Evolutionary conservation across 2,113 vertebrate genomes (phyloP), one percentile per base, ranked within the genome.

Genomic region (Macquaria australasica): DNA sequence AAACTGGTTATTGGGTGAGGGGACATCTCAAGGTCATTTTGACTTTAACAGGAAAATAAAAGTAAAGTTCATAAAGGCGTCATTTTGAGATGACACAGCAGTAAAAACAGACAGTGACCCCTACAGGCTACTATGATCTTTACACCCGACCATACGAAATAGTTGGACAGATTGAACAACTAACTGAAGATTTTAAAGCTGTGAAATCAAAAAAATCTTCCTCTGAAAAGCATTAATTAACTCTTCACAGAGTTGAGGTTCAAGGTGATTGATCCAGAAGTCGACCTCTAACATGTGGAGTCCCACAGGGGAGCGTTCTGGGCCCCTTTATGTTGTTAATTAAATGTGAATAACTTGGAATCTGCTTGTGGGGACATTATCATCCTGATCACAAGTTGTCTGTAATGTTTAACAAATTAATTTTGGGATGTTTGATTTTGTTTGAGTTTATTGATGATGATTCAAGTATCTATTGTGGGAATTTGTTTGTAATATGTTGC

Each of bases 1-100:
- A 53, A 73, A 9, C 37, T 16, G 68, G 28, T 45, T 51, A 7
- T 31, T 3, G 14, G 25, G 14, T 63, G 7, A 55, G 43, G 37
- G 31, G 21, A 39, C 50, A 25, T 51, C 23, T 75, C 68, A 82
- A 88, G 78, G 90, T 86, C 76, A 77, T 25, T 45, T 1, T 37
- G 53, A 82, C n/a, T 75, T 79, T 21, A 34, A 25, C 23, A n/a
- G 55, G 8, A 31, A 34, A 37, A 41, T 73, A 60, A 37, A 60
- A 77, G 62, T 51, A 62, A 51, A 74, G 58, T 55, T 41, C 9
- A 4, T 5, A 0, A 31, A 21, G n/a, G 18, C 15, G 21, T 79
- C 9, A 59, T 9, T 64, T 39, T 76, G 5, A 45, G 51, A 16
- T 51, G 31, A 81, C 45, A 11, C 2, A 16, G 63, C 77, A 34